A percentile compares a stretch with the other conserved stretches of the same genome.
These are phyloP conservation scores for Episyrphus balteatus DNA, from an alignment of 1,140 invertebrate species.

Conservation along the genomic window DNA sequence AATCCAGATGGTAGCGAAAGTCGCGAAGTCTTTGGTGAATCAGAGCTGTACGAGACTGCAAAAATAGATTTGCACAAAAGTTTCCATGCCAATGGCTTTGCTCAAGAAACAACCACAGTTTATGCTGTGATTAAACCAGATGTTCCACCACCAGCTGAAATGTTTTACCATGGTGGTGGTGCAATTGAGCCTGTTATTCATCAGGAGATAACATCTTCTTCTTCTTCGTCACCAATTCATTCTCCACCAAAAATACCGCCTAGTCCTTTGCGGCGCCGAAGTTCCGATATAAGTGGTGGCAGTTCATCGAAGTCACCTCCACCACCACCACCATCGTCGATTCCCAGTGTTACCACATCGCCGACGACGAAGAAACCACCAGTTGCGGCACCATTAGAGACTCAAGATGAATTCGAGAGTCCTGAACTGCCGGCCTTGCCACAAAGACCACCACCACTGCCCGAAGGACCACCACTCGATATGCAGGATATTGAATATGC, in stretches of 20 bases:
- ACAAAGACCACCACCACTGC: constrained; percentile 14
- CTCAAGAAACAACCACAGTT: constrained; percentile 27
- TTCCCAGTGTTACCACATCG: neutral
- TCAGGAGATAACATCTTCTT: too few species aligned
- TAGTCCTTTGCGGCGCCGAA: constrained; percentile 25
- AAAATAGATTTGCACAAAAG: constrained; percentile 29
- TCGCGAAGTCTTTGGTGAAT: constrained; percentile 27
- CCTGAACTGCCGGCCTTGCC: constrained; percentile 19
- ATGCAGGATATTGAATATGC: constrained; percentile 42
- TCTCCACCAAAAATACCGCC: constrained; percentile 32
- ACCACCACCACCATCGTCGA: constrained; percentile 19
- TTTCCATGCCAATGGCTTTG: constrained; percentile 31
- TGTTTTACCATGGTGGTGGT: too few species aligned
- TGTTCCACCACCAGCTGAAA: constrained; percentile 10
- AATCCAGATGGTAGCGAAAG: constrained; percentile 36
- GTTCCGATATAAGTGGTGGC: constrained; percentile 11
- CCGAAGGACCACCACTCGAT: constrained; percentile 14
- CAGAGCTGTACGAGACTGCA: constrained; percentile 26
- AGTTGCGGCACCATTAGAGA: neutral
- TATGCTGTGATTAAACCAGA: constrained; percentile 35
- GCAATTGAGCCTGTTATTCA: too few species aligned
- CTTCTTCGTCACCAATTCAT: constrained; percentile 9
- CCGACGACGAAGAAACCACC: neutral
- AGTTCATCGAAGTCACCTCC: constrained; percentile 26
- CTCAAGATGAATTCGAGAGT: constrained; percentile 3